Base-by-base conservation (phyloP, 2,797 vertebrate species). In the Brachyalestes nurse region DNA sequence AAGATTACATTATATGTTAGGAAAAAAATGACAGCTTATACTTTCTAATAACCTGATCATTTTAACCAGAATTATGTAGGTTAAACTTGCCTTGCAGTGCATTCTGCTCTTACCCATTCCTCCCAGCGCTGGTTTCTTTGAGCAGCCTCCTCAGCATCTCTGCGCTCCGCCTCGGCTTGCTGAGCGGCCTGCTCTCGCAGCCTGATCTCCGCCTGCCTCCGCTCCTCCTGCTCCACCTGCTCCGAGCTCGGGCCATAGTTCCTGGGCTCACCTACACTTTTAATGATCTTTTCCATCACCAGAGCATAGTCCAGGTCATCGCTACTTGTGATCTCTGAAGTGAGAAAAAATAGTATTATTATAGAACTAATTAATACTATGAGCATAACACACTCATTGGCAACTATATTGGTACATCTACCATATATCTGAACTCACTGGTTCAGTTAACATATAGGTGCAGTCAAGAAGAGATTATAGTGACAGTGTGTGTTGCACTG, bases 231-330 rank as follows among this genome's bases (percentile, higher is more conserved):
- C 60, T 93, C 89, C 84, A 90, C 85, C 88, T 97, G 96, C 81
- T 94, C 94, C 0, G 90, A 87, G n/a, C 89, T 92, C 60, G 92
- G 87, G 0, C 95, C 93, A 0, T 97, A 98, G 90, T 96, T 97
- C 62, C 92, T 93, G 75, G 96, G 93, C 73, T 89, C 79, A 1
- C 98, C 97, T 0, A 97, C 87, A 1, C 81, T 88, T 78, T 93
- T 91, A 14, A 90, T 90, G 23, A 99, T 92, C 84, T 93, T 91
- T 82, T 95, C 91, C 84, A 94, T 82, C 49, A 94, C 87, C 75
- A 92, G 67, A 74, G 88, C 88, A 84, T 94, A 93, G 78, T 95
- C 92, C 2, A 86, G 75, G 42, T 96, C 94, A 72, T 94, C 92
- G 0, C 89, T 87, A 84, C 90, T 93, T 55, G 90, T 91, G 84